Evolutionary conservation across 2,888 invertebrate genomes (phyloP).

Genomic region (Stenodema calcarata): DNA sequence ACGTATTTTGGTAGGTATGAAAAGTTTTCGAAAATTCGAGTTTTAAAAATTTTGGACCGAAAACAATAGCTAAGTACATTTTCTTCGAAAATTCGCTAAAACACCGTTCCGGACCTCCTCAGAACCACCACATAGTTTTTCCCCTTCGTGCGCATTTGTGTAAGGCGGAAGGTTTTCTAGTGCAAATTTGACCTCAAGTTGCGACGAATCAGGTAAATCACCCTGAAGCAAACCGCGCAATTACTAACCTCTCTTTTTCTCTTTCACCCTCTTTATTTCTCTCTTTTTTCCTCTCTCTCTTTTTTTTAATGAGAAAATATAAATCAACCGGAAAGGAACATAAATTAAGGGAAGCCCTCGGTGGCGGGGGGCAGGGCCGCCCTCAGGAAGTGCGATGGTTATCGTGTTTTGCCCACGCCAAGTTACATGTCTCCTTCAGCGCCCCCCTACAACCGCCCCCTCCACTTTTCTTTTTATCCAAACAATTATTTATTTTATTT

Average conservation of each 20-base stretch:
- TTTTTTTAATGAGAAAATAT: conserved; percentile 40
- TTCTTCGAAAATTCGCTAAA: no score
- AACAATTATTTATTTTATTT: no score
- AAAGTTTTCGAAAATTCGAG: no score
- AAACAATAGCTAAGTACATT: no score
- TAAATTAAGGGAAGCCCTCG: conserved; percentile 26
- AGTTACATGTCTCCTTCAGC: conserved; percentile 37
- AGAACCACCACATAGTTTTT: no score
- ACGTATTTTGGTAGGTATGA: no score
- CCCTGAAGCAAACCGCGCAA: neutral
- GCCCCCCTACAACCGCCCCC: neutral
- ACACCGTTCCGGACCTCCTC: no score
- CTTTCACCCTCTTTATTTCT: neutral
- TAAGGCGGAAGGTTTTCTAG: no score
- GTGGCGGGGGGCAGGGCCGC: neutral
- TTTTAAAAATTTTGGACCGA: no score
- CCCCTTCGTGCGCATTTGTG: no score
- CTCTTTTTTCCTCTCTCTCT: neutral
- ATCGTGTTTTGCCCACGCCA: conserved; percentile 24
- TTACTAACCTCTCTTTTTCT: neutral
- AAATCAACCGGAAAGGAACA: conserved; percentile 27
- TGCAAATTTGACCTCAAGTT: no score
- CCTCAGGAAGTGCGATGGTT: conserved; percentile 32
- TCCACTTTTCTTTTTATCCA: neutral
- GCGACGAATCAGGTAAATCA: no score